Evolutionary conservation across 2,888 invertebrate genomes (phyloP).

Genomic region (Cryptocephalus primarius): DNA sequence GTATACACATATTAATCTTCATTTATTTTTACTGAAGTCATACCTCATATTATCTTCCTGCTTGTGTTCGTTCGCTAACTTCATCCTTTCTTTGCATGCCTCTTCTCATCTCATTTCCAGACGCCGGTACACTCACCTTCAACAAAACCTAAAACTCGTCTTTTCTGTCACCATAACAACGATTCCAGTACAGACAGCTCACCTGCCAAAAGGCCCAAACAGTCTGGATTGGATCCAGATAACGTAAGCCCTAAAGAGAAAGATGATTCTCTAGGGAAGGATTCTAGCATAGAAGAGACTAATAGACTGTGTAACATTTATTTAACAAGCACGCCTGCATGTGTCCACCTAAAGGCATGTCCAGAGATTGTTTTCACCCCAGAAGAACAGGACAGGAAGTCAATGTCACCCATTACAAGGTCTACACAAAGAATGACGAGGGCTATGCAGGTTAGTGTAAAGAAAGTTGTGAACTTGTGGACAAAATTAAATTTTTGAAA

Average conservation of each 20-base stretch:
- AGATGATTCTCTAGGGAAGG: conserved; percentile 18
- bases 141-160: conserved; percentile 23
- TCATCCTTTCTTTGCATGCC: too few relatives aligned
- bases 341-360: conserved; percentile 21
- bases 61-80: too few relatives aligned
- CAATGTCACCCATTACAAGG: conserved; percentile 82
- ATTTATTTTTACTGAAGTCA: not conserved
- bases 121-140: conserved; percentile 19
- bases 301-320: conserved; percentile 13
- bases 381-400: conserved; percentile 49
- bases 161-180: conserved; percentile 35
- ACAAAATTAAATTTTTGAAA: too few relatives aligned
- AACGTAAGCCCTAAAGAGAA: not conserved
- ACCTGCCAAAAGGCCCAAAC: conserved; percentile 15
- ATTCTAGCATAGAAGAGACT: conserved; percentile 19
- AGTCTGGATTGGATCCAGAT: conserved; percentile 3
- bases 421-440: conserved; percentile 78
- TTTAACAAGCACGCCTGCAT: conserved; percentile 37
- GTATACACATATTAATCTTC: conserved; percentile 15
- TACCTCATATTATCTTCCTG: not conserved
- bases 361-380: conserved; percentile 37
- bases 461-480: not conserved
- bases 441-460: conserved; percentile 66
- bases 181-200: conserved; percentile 26
- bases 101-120: conserved; percentile 16